phyloP scores from a whole-genome alignment of 53 echinoderm and acorn worm genomes.

The Patiria pectinifera region DNA sequence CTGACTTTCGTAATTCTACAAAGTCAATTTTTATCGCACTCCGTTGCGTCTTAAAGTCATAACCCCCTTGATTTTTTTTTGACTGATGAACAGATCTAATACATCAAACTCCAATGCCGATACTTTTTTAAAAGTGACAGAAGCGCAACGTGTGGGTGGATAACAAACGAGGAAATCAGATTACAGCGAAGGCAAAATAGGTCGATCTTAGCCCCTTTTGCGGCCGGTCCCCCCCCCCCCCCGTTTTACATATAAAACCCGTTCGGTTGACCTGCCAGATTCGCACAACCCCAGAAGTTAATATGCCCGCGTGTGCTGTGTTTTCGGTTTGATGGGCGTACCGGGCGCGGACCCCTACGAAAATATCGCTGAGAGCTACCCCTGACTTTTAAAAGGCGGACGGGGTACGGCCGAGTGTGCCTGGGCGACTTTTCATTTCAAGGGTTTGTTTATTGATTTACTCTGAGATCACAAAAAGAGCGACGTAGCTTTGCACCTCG shows the following conservation, averaged over 20 bases:
- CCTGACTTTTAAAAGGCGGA: slow-evolving; percentile 18
- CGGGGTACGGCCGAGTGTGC: neutral
- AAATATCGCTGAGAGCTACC: slow-evolving; percentile 9
- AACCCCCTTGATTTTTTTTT: neutral
- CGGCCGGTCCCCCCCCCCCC: too few species aligned
- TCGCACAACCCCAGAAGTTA: slow-evolving; percentile 36
- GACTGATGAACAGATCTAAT: neutral
- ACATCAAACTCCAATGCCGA: neutral
- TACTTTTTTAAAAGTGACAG: neutral
- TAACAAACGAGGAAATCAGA: slow-evolving; percentile 28
- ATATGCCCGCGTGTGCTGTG: neutral
- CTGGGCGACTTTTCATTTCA: slow-evolving; percentile 13
- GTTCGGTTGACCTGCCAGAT: slow-evolving; percentile 46
- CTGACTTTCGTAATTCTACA: neutral
- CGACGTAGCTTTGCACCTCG: neutral
- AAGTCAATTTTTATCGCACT: neutral
- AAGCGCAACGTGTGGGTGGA: slow-evolving; percentile 46
- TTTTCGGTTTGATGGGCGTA: neutral
- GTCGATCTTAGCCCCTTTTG: slow-evolving; percentile 27
- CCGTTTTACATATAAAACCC: neutral
- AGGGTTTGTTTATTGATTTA: slow-evolving; percentile 49
- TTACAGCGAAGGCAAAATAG: slow-evolving; percentile 23
- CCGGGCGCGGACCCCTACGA: neutral
- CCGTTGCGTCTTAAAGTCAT: neutral
- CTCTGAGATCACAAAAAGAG: slow-evolving; percentile 37